These are phyloP conservation scores for Rhombomys opimus DNA, from an alignment of 2,113 vertebrate genomes.

Conservation along the genomic window DNA sequence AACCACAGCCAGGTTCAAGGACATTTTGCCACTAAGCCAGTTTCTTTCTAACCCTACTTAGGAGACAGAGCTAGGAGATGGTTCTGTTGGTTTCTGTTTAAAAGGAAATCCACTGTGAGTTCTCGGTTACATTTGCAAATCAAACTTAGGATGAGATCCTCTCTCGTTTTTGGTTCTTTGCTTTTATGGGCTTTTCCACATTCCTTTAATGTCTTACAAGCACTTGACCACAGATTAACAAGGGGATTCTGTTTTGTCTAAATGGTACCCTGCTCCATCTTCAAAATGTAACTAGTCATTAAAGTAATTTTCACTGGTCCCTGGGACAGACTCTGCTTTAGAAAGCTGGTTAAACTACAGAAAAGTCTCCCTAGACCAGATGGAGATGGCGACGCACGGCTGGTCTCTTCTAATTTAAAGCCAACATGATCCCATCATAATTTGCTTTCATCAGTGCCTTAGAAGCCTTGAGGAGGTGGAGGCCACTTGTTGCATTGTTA, in stretches of 20 bases:
- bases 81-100: not conserved
- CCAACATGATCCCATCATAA: too few species aligned
- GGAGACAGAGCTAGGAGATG: not conserved
- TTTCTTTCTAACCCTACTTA: not conserved
- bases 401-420: not conserved
- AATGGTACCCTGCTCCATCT: not conserved
- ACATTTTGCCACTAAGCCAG: fast-evolving
- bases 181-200: not conserved
- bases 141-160: not conserved
- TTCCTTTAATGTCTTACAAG: constrained; percentile 15
- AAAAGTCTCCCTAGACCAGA: not conserved
- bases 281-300: not conserved
- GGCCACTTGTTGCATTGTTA: not conserved
- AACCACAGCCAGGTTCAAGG: not conserved
- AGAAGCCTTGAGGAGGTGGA: not conserved
- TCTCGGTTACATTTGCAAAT: not conserved
- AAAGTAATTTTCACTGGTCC: not conserved
- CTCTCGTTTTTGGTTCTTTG: not conserved
- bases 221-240: not conserved
- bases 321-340: not conserved
- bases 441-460: not conserved
- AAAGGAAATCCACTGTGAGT: not conserved
- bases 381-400: not conserved
- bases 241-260: not conserved
- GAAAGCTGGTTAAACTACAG: not conserved